These are phyloP conservation scores for Caenorhabditis sinica DNA, from an alignment of 2,888 invertebrate species.

Conservation along the genomic window DNA sequence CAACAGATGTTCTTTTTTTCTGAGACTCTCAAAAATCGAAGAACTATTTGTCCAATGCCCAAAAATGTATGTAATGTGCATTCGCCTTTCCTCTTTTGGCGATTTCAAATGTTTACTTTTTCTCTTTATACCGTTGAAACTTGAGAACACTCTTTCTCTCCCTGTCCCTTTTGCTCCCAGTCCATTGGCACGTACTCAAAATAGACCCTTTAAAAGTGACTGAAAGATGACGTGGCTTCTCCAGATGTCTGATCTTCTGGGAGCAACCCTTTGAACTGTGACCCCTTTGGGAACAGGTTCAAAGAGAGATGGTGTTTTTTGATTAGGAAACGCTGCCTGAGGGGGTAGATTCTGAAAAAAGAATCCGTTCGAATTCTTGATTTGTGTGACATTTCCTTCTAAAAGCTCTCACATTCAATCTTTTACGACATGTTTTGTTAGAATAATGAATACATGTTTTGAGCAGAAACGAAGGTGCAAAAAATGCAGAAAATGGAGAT, in stretches of 20 bases:
- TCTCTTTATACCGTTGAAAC: conserved; percentile 61
- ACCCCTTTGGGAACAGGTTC: conserved; percentile 8
- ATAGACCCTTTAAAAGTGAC: conserved; percentile 13
- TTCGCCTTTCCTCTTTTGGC: neutral
- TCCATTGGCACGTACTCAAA: conserved; percentile 57
- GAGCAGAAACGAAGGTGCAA: too few relatives aligned
- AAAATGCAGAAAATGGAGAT: too few relatives aligned
- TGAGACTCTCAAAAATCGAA: conserved; percentile 34
- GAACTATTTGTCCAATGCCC: conserved; percentile 42
- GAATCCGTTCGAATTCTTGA: neutral
- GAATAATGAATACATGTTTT: neutral
- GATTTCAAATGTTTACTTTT: conserved; percentile 53
- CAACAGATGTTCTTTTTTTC: neutral
- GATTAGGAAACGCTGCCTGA: neutral
- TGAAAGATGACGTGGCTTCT: conserved; percentile 12
- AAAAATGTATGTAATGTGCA: conserved; percentile 30
- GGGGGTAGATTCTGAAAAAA: neutral
- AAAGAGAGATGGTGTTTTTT: neutral
- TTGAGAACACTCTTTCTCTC: conserved; percentile 47
- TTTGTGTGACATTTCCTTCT: neutral
- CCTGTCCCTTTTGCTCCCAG: conserved; percentile 1
- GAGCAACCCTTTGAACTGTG: neutral
- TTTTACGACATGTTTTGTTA: neutral
- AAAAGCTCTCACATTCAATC: neutral
- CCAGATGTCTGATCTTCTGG: conserved; percentile 4